phyloP scores from a whole-genome alignment of 1,140 invertebrate genomes.

The Caenorhabditis remanei region DNA sequence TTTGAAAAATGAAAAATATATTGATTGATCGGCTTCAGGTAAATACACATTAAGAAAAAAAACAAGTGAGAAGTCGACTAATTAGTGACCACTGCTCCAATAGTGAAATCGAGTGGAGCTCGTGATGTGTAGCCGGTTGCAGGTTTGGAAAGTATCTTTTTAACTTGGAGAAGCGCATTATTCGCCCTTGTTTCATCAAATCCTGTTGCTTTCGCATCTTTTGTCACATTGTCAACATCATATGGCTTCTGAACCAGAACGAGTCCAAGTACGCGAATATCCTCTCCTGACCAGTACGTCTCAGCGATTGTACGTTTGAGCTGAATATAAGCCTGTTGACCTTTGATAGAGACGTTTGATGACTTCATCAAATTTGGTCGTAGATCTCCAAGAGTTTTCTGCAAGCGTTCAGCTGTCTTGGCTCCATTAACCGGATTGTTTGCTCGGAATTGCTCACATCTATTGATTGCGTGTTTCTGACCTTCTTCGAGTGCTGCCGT shows the following conservation, averaged over 20 bases:
- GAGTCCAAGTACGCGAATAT: slow-evolving; percentile 19
- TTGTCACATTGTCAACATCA: background rate
- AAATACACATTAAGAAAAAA: background rate
- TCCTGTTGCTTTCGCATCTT: slow-evolving; percentile 14
- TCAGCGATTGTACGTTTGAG: slow-evolving; percentile 12
- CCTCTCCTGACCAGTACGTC: slow-evolving; percentile 8
- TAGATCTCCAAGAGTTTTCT: slow-evolving; percentile 4
- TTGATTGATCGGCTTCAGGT: slow-evolving; percentile 20
- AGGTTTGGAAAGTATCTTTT: slow-evolving; percentile 60
- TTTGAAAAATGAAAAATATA: background rate
- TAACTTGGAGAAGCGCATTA: slow-evolving; percentile 47
- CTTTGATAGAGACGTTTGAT: background rate
- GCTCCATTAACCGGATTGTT: slow-evolving; percentile 15
- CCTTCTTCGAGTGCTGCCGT: background rate
- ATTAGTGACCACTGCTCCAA: slow-evolving; percentile 1
- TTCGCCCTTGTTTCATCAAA: slow-evolving; percentile 17
- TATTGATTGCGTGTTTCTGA: background rate
- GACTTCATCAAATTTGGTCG: slow-evolving; percentile 4
- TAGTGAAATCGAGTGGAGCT: slow-evolving; percentile 27
- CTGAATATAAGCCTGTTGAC: slow-evolving; percentile 24
- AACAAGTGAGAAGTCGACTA: background rate
- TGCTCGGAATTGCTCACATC: background rate
- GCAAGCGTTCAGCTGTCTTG: background rate
- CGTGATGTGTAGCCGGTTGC: background rate
- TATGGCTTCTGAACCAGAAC: slow-evolving; percentile 23